Base-by-base conservation (phyloP, 2,113 vertebrate species). In the Sinosuthora webbiana region DNA sequence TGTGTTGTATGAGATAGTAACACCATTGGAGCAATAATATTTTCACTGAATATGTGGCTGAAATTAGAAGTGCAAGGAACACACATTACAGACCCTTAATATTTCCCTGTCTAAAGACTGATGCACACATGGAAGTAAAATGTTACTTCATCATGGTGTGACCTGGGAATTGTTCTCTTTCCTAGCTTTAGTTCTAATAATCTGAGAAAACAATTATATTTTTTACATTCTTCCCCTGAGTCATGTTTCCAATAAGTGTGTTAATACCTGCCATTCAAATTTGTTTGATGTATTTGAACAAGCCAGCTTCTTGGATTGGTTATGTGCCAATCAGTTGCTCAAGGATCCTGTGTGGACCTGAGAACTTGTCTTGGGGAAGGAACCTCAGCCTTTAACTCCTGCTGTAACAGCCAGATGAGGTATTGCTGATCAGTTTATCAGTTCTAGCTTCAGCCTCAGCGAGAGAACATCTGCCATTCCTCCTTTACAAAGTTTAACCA, bases 1-100 rank as follows among this genome's bases (percentile, higher is more conserved):
- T 39, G 4, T 47, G 35, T 13, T 82, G 18, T 70, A 35, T 55
- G 52, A 93, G 90, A 94, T 80, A 74, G 20, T 77, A 50, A 81
- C 45, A 74, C 9, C 6, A 15, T 7, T 59, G 35, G 16, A 78
- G 39, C 11, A 90, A 70, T 35, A 82, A 50, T 41, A 70, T 77
- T 74, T 83, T 89, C 37, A 37, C 63, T 50, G 22, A 83, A 45
- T 44, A 19, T 33, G 44, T 23, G 19, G 13, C 11, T 81, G 52
- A 25, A 89, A 73, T 47, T n/a, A 75, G 35, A 71, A 68, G 13
- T 63, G 7, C 39, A 31, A 21, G 28, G 55, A 70, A 23, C 1
- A 1, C 30, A n/a, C 0, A 0, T 22, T 4, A 3, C 5, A 50
- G 64, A 63, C 21, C 23, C 21, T 63, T 74, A 83, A 18, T 74